A percentile compares a stretch with the other conserved stretches of the same genome.
Conservation (phyloP, 30 jellyfish, hydroid and myxozoan genomes). For the Mastigias papua region DNA sequence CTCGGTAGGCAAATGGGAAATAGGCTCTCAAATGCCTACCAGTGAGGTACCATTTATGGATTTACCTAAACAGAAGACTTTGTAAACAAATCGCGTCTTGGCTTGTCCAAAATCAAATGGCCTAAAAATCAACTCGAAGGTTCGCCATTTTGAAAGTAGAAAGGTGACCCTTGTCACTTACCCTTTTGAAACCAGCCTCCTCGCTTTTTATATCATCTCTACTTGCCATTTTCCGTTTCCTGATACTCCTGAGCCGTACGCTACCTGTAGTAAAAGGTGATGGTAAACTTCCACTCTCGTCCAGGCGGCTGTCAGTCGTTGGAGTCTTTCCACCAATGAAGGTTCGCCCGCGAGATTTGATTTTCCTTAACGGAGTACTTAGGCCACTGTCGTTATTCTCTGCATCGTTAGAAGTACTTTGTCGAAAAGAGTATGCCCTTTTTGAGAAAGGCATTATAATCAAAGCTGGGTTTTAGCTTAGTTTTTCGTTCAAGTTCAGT, state of each 20-base stretch:
- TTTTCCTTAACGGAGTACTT: constrained; percentile 65
- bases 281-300: constrained; percentile 20
- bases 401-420: constrained; percentile 20
- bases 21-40: too few species aligned
- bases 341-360: constrained; percentile 91
- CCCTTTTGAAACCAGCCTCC: constrained; percentile 36
- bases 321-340: constrained; percentile 74
- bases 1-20: too few species aligned
- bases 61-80: background rate
- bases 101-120: background rate
- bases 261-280: constrained; percentile 72
- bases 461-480: background rate
- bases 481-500: background rate
- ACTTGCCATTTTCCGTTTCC: constrained; percentile 92
- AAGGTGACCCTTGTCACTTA: constrained; percentile 6
- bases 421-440: constrained; percentile 55
- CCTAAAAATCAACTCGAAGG: background rate
- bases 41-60: background rate
- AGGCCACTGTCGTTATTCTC: constrained; percentile 10
- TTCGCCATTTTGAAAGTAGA: background rate
- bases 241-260: constrained; percentile 82
- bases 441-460: constrained; percentile 26
- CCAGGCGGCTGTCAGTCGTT: constrained; percentile 61
- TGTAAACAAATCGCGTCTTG: background rate
- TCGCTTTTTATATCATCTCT: constrained; percentile 63